Base-by-base conservation (phyloP, 2,888 invertebrate genomes). In the Phaedon cochleariae region DNA sequence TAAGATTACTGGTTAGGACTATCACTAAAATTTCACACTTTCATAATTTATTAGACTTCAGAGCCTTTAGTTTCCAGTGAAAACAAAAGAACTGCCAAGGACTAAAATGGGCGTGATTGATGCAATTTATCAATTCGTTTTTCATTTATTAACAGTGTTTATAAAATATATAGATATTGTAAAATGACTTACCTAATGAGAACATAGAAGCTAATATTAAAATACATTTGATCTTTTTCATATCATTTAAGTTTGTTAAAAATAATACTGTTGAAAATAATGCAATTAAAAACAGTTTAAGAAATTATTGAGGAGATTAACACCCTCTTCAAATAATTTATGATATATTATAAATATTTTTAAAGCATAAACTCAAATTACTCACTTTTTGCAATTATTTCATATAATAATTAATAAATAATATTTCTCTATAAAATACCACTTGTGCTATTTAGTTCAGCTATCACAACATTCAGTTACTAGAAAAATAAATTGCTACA, bases 401-500 rank as follows among this genome's bases (percentile, higher is more conserved):
- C 4, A n/a, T 41, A 41, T 12, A 41, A 4, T 15, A 2, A 41
- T 41, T 12, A 6, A 41, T 41, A 41, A 15, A 15, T 41, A 15
- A 15, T 15, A 12, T 15, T 41, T 41, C 15, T 6, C 15, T 6
- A 41, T 41, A n/a, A 41, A n/a, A 49, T 17, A 34, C 49, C 20
- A 64, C n/a, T n/a, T n/a, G n/a, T n/a, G n/a, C n/a, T 45, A 34
- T 9, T 15, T 41, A 2, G 12, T 53, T 54, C 34, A 67, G 31
- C 62, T 68, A 68, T 68, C 68, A 68, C 68, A 61, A 61, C 57
- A 65, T 53, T 58, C 58, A 62, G 49, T 62, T 60, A 60, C 65
- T 60, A 63, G 18, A 62, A 59, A 64, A 67, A 65, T 68, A 68
- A 62, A 55, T 68, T 59, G 46, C 46, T 62, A 62, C 7, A 17